phyloP scores from a whole-genome alignment of 2,113 vertebrate species.

The Axis porcinus region DNA sequence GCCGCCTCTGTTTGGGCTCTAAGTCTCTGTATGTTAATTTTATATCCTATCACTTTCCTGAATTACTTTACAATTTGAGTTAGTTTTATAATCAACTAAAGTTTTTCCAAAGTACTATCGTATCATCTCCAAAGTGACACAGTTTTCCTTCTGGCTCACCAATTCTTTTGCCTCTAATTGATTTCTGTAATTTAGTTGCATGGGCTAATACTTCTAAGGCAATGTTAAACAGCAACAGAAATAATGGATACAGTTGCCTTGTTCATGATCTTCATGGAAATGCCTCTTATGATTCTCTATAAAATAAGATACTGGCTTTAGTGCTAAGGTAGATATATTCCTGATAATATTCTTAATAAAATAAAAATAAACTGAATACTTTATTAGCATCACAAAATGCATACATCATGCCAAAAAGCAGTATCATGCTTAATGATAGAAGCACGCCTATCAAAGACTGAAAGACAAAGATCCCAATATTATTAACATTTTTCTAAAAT shows the following conservation, averaged over 20 bases:
- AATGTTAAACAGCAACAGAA: not conserved
- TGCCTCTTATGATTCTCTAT: not conserved
- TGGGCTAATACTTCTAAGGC: not conserved
- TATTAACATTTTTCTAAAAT: not conserved
- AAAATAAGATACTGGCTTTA: not conserved
- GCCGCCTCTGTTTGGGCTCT: slow-evolving; percentile 42
- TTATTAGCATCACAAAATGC: not conserved
- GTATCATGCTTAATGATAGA: not conserved
- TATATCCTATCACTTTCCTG: not conserved
- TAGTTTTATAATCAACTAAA: not conserved
- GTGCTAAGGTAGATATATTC: not conserved
- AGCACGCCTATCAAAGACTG: not conserved
- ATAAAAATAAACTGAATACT: not conserved
- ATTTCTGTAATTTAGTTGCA: not conserved
- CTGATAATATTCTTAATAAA: not conserved
- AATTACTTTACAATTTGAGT: not conserved
- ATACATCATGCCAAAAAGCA: not conserved
- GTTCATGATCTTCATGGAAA: not conserved
- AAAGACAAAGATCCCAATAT: not conserved
- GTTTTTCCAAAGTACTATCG: not conserved
- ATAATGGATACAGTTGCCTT: not conserved
- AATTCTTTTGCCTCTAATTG: not conserved
- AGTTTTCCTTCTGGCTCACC: not conserved
- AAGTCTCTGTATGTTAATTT: not conserved
- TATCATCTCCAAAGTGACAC: not conserved